Base-by-base conservation (phyloP, 2,113 vertebrate species). In the Oxyruncus cristatus region DNA sequence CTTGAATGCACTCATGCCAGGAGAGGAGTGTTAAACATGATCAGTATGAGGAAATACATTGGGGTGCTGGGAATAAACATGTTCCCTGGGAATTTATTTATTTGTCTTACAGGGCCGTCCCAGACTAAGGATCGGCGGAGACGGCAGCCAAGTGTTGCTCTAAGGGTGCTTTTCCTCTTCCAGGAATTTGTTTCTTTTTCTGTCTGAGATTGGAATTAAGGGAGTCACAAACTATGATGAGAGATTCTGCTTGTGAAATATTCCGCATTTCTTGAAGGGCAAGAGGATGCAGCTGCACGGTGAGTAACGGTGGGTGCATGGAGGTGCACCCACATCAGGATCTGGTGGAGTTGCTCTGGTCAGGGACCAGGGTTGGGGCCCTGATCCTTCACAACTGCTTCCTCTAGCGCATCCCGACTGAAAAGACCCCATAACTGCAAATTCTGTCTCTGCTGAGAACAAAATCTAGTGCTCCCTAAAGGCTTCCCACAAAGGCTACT, bases 141-240 rank as follows among this genome's bases (percentile, higher is more conserved):
- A 55, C 0, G 0, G 62, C 72, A 93, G 61, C 44, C 53, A 91
- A 77, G 52, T 0, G 0, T 63, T 72, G 65, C 76, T 71, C 39
- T 63, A 6, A 58, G 55, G 20, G 77, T 50, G 67, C 61, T 88
- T 44, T 72, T 21, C 12, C 37, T 77, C 50, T 76, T 91, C 73
- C 83, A 85, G 61, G 35, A 86, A 92, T 72, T 72, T 76, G 62
- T 81, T 91, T 85, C 79, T 75, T 55, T 85, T 80, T 84, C 85
- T 6, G 3, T 32, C 59, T 63, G 37, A 75, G 52, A 33, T 26
- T 55, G 47, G 95, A 88, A 93, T 92, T 81, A 80, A 65, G 22
- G 79, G 52, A 65, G 27, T 33, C 46, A 73, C 46, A 87, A 73
- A 81, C 58, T 26, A 14, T 0, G 4, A 56, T 0, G 2, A 85